Evolutionary conservation across 1,140 invertebrate genomes (phyloP).

Genomic region (Drosophila kohkoa): DNA sequence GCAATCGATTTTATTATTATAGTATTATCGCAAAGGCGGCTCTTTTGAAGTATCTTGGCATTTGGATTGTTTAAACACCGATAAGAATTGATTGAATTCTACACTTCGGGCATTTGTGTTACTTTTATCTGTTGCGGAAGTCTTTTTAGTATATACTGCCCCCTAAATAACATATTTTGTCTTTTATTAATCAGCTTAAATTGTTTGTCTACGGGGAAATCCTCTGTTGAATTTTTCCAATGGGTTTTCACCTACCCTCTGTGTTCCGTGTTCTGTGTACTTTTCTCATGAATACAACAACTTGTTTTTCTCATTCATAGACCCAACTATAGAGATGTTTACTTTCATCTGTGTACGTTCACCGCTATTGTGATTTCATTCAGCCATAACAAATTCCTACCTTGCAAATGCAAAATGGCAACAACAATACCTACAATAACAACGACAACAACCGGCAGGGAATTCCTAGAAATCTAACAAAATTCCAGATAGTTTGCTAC

Average conservation of each 20-base stretch:
- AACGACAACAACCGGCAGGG: slow-evolving; percentile 10
- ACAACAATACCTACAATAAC: neutral
- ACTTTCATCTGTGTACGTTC: slow-evolving; percentile 7
- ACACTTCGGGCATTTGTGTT: neutral
- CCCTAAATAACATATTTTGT: neutral
- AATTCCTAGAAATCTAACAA: slow-evolving; percentile 35
- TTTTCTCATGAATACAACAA: slow-evolving; percentile 1
- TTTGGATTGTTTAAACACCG: slow-evolving; percentile 32
- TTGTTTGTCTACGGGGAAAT: neutral
- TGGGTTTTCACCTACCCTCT: slow-evolving; percentile 1
- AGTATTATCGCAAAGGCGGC: slow-evolving; percentile 12
- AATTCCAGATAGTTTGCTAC: slow-evolving; percentile 41
- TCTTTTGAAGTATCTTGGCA: slow-evolving; percentile 12
- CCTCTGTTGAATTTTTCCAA: neutral
- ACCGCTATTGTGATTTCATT: slow-evolving; percentile 18
- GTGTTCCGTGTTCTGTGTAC: neutral
- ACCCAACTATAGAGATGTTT: neutral
- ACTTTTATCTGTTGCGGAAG: slow-evolving; percentile 43
- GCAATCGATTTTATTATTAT: neutral
- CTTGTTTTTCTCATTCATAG: slow-evolving; percentile 2
- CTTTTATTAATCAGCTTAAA: neutral
- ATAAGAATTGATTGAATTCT: slow-evolving; percentile 41
- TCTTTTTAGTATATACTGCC: neutral
- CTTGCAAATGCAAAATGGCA: neutral
- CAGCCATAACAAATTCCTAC: slow-evolving; percentile 5